phyloP scores from a whole-genome alignment of 2,113 vertebrate species.

The Erinaceus europaeus region DNA sequence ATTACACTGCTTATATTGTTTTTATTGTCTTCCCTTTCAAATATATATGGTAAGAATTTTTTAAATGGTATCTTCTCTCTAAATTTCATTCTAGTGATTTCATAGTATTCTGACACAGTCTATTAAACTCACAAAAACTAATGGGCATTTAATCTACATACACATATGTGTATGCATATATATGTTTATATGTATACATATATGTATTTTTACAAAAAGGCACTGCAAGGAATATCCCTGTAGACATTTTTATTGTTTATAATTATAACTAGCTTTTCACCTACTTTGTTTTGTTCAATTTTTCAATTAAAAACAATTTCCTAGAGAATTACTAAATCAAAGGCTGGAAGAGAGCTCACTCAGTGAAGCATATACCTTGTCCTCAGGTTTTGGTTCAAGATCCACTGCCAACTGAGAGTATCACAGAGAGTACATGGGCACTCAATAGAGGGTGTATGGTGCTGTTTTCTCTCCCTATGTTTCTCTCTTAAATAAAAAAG shows the following conservation, averaged over 20 bases:
- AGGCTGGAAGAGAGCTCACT: too few species aligned
- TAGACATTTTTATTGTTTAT: neutral
- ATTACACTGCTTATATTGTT: neutral
- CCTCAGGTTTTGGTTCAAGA: too few species aligned
- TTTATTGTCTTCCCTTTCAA: neutral
- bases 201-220: neutral
- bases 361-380: too few species aligned
- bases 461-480: too few species aligned
- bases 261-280: neutral
- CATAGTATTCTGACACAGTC: neutral
- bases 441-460: too few species aligned
- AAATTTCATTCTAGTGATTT: constrained; percentile 6
- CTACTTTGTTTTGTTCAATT: neutral
- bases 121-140: constrained; percentile 5
- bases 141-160: neutral
- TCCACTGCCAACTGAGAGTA: too few species aligned
- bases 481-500: too few species aligned
- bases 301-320: constrained; percentile 16
- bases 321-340: constrained; percentile 18
- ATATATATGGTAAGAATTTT: neutral
- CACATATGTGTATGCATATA: neutral
- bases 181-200: neutral
- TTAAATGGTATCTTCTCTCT: neutral
- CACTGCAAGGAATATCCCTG: neutral
- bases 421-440: too few species aligned